These are phyloP conservation scores for Dromaius novaehollandiae DNA, from an alignment of 2,113 vertebrate genomes.

Conservation along the genomic window DNA sequence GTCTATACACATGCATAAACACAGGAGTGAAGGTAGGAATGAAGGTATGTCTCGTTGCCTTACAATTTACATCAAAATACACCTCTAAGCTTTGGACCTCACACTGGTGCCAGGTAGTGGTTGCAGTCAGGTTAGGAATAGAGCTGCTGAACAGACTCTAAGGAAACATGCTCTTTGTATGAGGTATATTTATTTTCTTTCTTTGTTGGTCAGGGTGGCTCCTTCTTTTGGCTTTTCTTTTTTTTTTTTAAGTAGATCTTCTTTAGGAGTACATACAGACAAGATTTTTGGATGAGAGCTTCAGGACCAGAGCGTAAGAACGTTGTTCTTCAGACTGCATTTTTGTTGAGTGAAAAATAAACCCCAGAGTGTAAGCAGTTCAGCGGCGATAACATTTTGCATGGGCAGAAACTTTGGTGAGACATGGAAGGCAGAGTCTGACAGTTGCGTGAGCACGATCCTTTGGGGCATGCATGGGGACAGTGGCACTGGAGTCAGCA, in stretches of 20 bases:
- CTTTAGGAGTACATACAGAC: background rate
- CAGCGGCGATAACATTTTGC: background rate
- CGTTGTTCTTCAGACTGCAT: background rate
- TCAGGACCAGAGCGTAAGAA: background rate
- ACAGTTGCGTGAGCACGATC: background rate
- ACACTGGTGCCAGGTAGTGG: background rate
- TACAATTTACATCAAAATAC: background rate
- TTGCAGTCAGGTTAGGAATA: background rate
- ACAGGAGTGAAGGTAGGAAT: background rate
- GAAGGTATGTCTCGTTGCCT: background rate
- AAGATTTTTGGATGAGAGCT: background rate
- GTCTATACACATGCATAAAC: background rate
- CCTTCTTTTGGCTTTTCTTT: background rate
- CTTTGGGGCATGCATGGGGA: too few species aligned
- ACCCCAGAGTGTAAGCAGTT: background rate
- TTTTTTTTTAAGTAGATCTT: background rate
- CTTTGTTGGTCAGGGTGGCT: background rate
- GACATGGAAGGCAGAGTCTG: background rate
- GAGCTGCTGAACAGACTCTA: background rate
- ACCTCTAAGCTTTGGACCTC: background rate
- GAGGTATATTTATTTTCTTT: background rate
- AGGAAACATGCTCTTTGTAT: background rate
- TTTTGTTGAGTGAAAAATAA: background rate
- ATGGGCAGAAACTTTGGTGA: background rate
- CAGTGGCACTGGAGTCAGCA: background rate